Evolutionary conservation across 2,113 vertebrate species (phyloP).

Genomic region (Sterna hirundo): DNA sequence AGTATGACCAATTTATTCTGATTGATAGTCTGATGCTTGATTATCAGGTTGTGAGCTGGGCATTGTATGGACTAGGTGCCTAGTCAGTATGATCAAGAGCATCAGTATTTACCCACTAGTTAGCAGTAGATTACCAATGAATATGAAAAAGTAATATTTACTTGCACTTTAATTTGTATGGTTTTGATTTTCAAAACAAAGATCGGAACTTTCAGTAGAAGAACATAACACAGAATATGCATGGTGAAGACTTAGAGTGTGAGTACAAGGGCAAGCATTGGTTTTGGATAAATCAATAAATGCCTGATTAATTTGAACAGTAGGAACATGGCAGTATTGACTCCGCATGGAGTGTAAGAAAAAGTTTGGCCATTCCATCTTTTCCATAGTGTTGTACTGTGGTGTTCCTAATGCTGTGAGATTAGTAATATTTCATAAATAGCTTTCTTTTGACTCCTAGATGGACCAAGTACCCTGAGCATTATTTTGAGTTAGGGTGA

Average conservation of each 20-base stretch:
- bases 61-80: background rate
- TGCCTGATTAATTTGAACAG: background rate
- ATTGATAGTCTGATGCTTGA: background rate
- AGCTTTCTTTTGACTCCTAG: background rate
- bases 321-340: background rate
- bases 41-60: background rate
- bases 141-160: background rate
- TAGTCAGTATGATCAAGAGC: background rate
- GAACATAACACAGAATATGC: background rate
- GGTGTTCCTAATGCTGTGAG: background rate
- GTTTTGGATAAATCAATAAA: background rate
- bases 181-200: background rate
- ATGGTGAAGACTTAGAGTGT: background rate
- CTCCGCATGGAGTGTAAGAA: background rate
- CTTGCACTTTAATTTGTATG: background rate
- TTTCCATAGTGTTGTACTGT: background rate
- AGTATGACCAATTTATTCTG: background rate
- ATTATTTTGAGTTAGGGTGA: background rate
- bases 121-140: background rate
- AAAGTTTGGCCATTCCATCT: background rate
- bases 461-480: background rate
- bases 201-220: background rate
- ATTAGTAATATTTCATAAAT: background rate
- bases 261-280: background rate
- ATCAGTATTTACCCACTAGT: background rate